These are phyloP conservation scores for Calliscelio sp. DNA, from an alignment of 2,888 invertebrate species.

Conservation along the genomic window DNA sequence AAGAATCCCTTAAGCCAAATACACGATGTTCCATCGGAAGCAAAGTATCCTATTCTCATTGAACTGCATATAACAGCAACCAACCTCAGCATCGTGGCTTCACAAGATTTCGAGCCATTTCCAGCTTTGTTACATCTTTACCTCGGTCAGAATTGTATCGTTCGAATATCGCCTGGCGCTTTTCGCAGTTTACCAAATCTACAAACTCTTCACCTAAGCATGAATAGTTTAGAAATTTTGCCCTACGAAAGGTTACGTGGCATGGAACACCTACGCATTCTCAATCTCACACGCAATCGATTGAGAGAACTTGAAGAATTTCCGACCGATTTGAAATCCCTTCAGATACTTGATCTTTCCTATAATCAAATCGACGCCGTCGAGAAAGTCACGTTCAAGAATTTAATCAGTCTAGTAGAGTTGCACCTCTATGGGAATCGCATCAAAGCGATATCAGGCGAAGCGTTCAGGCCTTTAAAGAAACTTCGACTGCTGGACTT, in stretches of 20 bases:
- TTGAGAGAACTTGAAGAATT: constrained; percentile 94
- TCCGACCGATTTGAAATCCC: constrained; percentile 91
- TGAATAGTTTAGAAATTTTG: constrained; percentile 93
- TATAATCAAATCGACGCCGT: constrained; percentile 93
- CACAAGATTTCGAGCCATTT: constrained; percentile 94
- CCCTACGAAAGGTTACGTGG: constrained; percentile 95
- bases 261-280: constrained; percentile 89
- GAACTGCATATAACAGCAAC: constrained; percentile 93
- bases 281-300: constrained; percentile 94
- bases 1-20: constrained; percentile 93
- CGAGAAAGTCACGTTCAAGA: constrained; percentile 91
- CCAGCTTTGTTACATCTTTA: constrained; percentile 92
- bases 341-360: constrained; percentile 93
- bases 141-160: constrained; percentile 91
- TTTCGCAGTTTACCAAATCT: constrained; percentile 92
- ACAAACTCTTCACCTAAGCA: constrained; percentile 92
- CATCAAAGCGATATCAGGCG: constrained; percentile 92
- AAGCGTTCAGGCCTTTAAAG: constrained; percentile 92
- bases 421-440: constrained; percentile 93
- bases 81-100: constrained; percentile 93
- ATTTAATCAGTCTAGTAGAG: constrained; percentile 92
- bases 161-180: constrained; percentile 93
- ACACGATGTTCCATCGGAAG: constrained; percentile 89
- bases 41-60: constrained; percentile 91
- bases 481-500: constrained; percentile 92